These are phyloP conservation scores for Drosophila navojoa DNA, from an alignment of 1,140 invertebrate species.

Conservation along the genomic window DNA sequence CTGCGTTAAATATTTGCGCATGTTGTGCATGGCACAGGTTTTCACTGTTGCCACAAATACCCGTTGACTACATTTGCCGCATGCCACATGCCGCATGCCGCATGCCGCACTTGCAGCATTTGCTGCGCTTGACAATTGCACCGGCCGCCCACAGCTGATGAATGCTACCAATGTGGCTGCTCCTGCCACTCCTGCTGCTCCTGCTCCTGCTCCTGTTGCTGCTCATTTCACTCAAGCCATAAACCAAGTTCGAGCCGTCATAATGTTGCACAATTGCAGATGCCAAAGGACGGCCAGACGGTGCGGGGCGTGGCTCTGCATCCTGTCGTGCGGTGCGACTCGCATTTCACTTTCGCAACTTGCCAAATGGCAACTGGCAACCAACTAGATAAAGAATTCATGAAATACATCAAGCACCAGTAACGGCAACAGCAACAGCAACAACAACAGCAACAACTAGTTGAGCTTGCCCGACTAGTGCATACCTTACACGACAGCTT, in stretches of 20 bases:
- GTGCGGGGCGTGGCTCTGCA: neutral
- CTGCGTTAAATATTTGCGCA: slow-evolving; percentile 33
- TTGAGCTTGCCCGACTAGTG: neutral
- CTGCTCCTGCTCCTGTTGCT: neutral
- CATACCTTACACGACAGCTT: neutral
- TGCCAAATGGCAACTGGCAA: slow-evolving; percentile 55
- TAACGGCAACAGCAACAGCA: slow-evolving; percentile 5
- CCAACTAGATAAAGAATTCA: slow-evolving; percentile 72
- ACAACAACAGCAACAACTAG: neutral
- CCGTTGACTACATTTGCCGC: slow-evolving; percentile 9
- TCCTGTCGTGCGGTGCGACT: slow-evolving; percentile 12
- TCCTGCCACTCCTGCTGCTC: too few species aligned
- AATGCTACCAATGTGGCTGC: neutral
- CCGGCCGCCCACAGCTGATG: slow-evolving; percentile 9
- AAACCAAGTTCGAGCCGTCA: slow-evolving; percentile 49
- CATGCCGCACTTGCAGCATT: neutral
- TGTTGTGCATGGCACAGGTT: slow-evolving; percentile 42
- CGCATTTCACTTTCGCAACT: slow-evolving; percentile 73
- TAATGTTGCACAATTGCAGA: slow-evolving; percentile 42
- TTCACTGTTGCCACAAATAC: slow-evolving; percentile 16
- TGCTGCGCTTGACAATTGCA: slow-evolving; percentile 26
- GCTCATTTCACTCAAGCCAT: slow-evolving; percentile 32
- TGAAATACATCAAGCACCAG: slow-evolving; percentile 53
- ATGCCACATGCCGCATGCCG: slow-evolving; percentile 6
- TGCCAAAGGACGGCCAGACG: neutral